Base-by-base conservation (phyloP, 2,113 vertebrate genomes). In the Dascyllus trimaculatus region DNA sequence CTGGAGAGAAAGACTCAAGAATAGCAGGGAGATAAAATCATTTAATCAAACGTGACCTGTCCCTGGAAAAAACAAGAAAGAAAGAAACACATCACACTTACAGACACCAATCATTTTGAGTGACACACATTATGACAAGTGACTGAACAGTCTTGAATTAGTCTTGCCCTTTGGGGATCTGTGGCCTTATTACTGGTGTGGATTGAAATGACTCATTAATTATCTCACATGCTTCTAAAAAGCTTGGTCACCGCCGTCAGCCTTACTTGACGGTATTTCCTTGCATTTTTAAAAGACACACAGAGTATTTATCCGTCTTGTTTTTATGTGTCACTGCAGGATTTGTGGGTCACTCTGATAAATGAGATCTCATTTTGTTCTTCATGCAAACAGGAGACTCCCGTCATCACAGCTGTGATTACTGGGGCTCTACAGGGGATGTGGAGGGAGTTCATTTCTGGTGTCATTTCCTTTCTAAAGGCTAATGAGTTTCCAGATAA, bases 401-500 rank as follows among this genome's bases (percentile, higher is more conserved):
- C n/a, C 54, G 24, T 57, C 67, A 76, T 71, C 15, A 26, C 67
- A 4, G 51, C 48, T 80, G 32, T 88, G 80, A 85, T 88, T 88
- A 62, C 62, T 2, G 11, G 49, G n/a, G 32, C 54, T 77, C 56
- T 19, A 71, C 71, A 75, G 13, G 13, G 78, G 75, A 89, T 80
- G 65, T 75, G 64, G 87, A 84, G 58, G 53, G 68, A 77, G 81
- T 85, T 87, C 71, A 84, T 81, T 85, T 76, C 84, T 74, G 57
- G 75, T 88, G 90, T 83, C 60, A 78, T 83, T 85, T 91, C 83
- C 71, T 71, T 78, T 86, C 71, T 80, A 68, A 80, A 81, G 83
- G 85, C 75, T 89, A 91, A 92, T 91, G 84, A 90, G 73, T 84
- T 82, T 80, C 71, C 62, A 75, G 78, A 87, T 81, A 85, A 82